phyloP scores from a whole-genome alignment of 2,113 vertebrate species.

The Corydoras sp. region DNA sequence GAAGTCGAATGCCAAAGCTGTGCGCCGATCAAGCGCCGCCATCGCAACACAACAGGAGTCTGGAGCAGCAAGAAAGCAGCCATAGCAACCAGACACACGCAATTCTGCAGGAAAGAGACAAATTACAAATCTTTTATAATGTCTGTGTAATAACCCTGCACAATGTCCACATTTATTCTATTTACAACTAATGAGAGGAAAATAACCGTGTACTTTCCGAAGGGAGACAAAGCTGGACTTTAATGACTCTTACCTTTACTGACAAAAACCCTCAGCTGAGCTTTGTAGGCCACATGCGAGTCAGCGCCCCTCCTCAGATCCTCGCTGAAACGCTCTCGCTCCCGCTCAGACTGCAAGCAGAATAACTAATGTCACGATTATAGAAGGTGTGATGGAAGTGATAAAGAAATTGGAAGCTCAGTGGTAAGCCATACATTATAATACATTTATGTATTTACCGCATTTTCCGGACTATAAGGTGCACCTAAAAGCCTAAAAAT shows the following conservation, averaged over 20 bases:
- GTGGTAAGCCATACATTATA: no score
- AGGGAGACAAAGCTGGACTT: not conserved
- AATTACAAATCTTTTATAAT: no score
- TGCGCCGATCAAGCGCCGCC: slow-evolving; percentile 59
- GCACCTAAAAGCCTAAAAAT: no score
- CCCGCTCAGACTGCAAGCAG: slow-evolving; percentile 55
- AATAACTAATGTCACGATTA: not conserved
- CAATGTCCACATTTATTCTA: no score
- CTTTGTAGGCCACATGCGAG: slow-evolving; percentile 57
- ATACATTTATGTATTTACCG: no score
- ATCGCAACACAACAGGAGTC: slow-evolving; percentile 53
- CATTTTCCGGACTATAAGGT: no score
- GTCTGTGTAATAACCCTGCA: no score
- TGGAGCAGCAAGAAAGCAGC: slow-evolving; percentile 52
- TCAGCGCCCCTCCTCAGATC: slow-evolving; percentile 54
- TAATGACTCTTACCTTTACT: slow-evolving; percentile 59
- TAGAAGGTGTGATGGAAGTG: no score
- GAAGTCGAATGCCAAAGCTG: slow-evolving; percentile 64
- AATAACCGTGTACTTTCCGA: not conserved
- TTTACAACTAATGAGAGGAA: no score
- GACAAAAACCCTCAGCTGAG: slow-evolving; percentile 61
- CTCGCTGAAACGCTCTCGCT: slow-evolving; percentile 56
- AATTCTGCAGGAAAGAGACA: slow-evolving; percentile 54
- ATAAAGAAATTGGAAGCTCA: no score
- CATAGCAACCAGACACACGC: slow-evolving; percentile 65